These are phyloP conservation scores for Triplophysa dalaica DNA, from an alignment of 2,113 vertebrate species.

Conservation along the genomic window DNA sequence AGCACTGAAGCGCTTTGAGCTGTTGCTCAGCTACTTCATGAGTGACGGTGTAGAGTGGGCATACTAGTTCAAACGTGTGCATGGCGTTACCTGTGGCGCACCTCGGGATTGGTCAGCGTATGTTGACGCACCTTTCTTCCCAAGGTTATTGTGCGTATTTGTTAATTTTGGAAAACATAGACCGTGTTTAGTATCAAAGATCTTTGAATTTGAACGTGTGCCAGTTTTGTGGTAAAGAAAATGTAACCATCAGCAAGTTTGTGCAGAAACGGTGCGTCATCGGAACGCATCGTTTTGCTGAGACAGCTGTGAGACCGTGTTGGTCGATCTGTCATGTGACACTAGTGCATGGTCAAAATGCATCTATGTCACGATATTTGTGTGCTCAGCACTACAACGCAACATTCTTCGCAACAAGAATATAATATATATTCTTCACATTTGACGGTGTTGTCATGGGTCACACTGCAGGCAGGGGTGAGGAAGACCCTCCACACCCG, in stretches of 20 bases:
- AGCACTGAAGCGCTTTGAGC: background rate
- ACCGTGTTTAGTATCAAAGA: background rate
- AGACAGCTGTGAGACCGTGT: background rate
- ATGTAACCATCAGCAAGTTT: background rate
- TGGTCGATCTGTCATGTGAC: background rate
- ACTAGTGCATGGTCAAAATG: background rate
- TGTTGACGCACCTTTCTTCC: conserved; percentile 60
- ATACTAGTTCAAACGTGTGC: background rate
- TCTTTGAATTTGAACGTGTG: background rate
- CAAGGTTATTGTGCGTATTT: conserved; percentile 51
- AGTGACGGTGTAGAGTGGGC: background rate
- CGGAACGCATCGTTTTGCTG: background rate
- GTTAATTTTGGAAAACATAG: background rate
- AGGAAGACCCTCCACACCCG: background rate
- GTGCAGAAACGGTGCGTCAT: background rate
- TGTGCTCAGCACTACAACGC: too few species aligned
- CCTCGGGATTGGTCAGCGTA: conserved; percentile 61
- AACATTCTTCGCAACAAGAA: too few species aligned
- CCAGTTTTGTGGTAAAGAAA: background rate
- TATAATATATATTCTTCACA: background rate
- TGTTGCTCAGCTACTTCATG: background rate
- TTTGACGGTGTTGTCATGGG: background rate
- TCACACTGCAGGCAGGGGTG: conserved; percentile 49
- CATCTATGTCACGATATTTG: background rate
- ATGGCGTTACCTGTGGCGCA: background rate